Evolutionary conservation across 2,113 vertebrate genomes (phyloP), one percentile per base, ranked within the genome.

Genomic region (Colistium nudipinnis): DNA sequence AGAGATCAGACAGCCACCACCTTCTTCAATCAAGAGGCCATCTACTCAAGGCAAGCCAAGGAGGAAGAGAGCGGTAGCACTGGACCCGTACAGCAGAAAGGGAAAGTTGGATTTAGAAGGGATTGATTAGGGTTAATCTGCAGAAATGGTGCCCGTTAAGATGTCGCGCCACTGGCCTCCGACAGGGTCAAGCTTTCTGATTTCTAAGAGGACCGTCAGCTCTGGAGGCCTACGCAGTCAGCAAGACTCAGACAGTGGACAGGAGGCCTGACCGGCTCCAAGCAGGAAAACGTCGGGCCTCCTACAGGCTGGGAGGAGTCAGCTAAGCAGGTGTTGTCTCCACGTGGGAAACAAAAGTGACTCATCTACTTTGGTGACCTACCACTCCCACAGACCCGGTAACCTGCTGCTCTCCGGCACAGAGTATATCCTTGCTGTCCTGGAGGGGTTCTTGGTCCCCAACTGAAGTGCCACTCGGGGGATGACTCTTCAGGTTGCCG

Each of bases 311-410:
- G 39, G 69, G 57, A 72, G 8, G 62, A 68, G 57, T 81, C 56
- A 82, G 66, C 67, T 53, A 83, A 82, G 78, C 70, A 81, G 84
- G 72, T 20, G 31, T 65, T 63, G 44, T 41, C 49, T 52, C 73
- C 62, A 51, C 28, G 48, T 19, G 22, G 54, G 25, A 47, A 28
- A 59, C 39, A 39, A 76, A 64, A 78, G 68, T 28, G 25, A 68
- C 68, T 74, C 38, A 35, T 78, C 62, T 51, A 45, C 52, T 48
- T 41, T 33, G 74, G 44, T 54, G 69, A 93, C 87, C 90, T 94
- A 92, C 91, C 89, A 86, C 85, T 89, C 80, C 83, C 25, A 70
- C 35, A 57, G 81, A 60, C 47, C 53, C 41, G 73, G 78, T 43
- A 49, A 73, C 51, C 65, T 78, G 74, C 41, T 81, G 82, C 20